Base-by-base conservation (phyloP, 2,113 vertebrate species). In the Suricata suricatta region DNA sequence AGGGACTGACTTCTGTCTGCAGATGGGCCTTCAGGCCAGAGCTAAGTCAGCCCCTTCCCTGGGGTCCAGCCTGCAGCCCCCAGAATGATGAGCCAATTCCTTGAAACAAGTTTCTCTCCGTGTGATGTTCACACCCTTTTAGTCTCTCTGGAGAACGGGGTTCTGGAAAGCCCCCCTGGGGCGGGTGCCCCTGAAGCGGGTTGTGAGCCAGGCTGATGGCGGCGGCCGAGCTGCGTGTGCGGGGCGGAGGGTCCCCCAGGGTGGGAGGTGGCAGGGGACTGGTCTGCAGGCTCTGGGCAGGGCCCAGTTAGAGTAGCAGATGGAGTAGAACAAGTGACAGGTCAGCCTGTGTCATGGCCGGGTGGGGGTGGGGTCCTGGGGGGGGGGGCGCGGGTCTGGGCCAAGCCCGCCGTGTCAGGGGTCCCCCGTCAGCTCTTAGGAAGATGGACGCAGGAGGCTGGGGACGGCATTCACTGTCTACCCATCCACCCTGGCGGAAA, bases 401-500 rank as follows among this genome's bases (percentile, higher is more conserved):
- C 63, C 63, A 64, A 19, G 63, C 4, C 57, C 27, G 1, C 63
- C 1, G 11, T 27, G 71, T 14, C 13, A 14, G 71, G 68, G 12
- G 19, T 41, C 38, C 2, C 2, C 72, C 1, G 13, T 44, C 7
- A 7, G 50, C 1, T 5, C 2, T 50, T 2, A 5, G 72, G 89
- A 21, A 0, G 1, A 66, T 7, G 54, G 44, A 47, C 44, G 44
- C 44, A 47, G 44, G 44, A 47, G 44, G 44, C 7, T 47, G 44
- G 10, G 44, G 44, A 17, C 7, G 0, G 21, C 12, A 0, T 3
- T 7, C 31, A 2, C 1, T 1, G 21, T 35, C 6, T 5, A 17
- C 47, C 23, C 0, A 1, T 23, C 63, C 13, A 54, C 21, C 8
- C 13, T 31, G 52, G 84, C 50, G 19, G 21, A 2, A 41, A 4